Conservation (phyloP, 92 coral and sea anemone genomes). For the Porites lobata region DNA sequence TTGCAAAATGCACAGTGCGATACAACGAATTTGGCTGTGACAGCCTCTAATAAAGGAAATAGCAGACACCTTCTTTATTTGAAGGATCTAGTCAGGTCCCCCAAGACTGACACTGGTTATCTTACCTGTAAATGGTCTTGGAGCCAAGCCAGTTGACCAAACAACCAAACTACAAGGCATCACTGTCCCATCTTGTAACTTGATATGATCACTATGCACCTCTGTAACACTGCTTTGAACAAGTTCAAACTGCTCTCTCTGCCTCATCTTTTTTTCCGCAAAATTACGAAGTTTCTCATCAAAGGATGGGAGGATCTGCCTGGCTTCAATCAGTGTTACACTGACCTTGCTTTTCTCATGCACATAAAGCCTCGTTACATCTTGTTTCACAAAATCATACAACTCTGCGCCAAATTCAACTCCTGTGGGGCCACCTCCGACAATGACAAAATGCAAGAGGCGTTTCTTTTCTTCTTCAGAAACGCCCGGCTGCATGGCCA, state of each 20-base stretch:
- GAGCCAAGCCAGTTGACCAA: slow-evolving; percentile 99
- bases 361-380: slow-evolving; percentile 88
- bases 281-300: slow-evolving; percentile 86
- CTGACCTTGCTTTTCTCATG: slow-evolving; percentile 91
- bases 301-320: slow-evolving; percentile 97
- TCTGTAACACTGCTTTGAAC: slow-evolving; percentile 91
- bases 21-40: no score
- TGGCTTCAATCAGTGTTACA: slow-evolving; percentile 93
- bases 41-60: no score
- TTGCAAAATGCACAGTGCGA: no score
- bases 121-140: slow-evolving; percentile 93
- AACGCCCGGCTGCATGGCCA: slow-evolving; percentile 95
- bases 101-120: no score
- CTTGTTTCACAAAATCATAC: slow-evolving; percentile 95
- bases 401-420: slow-evolving; percentile 99
- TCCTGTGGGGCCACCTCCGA: slow-evolving; percentile 99
- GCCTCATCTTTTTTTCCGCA: slow-evolving; percentile 96
- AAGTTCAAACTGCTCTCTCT: slow-evolving; percentile 87
- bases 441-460: slow-evolving; percentile 95
- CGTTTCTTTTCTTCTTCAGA: slow-evolving; percentile 81
- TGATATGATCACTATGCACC: slow-evolving; percentile 78
- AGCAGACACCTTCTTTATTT: no score
- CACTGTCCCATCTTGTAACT: slow-evolving; percentile 83
- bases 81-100: no score
- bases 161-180: slow-evolving; percentile 95